phyloP scores from a whole-genome alignment of 2,113 vertebrate genomes.

The Amphilophus citrinellus region DNA sequence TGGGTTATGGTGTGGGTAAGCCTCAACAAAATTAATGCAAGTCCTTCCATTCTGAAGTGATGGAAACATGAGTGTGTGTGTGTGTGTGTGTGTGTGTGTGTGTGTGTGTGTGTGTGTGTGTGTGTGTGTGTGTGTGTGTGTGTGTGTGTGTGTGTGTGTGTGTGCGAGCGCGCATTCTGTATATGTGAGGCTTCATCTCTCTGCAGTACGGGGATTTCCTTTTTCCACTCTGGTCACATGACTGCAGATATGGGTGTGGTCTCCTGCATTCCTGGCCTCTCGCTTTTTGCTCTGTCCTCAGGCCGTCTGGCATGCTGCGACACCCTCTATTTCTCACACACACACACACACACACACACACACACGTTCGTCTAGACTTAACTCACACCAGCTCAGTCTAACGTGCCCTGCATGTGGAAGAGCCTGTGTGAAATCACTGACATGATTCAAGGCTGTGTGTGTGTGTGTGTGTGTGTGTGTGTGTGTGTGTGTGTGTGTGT shows the following conservation, averaged over 20 bases:
- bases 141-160: background rate
- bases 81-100: background rate
- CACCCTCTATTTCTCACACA: background rate
- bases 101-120: background rate
- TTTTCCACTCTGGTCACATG: conserved; percentile 74
- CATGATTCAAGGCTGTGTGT: conserved; percentile 22
- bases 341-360: conserved; percentile 22
- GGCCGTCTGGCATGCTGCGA: conserved; percentile 33
- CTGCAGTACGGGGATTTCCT: conserved; percentile 78
- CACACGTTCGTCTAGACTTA: conserved; percentile 16
- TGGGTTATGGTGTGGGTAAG: background rate
- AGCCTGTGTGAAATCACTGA: conserved; percentile 22
- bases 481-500: conserved; percentile 5
- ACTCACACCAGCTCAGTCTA: background rate
- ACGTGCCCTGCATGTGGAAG: conserved; percentile 57
- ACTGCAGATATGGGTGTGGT: conserved; percentile 82
- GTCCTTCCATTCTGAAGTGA: background rate
- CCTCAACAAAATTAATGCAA: background rate
- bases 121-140: background rate
- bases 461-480: conserved; percentile 17
- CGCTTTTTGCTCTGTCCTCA: background rate
- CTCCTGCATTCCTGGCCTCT: conserved; percentile 73
- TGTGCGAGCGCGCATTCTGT: background rate
- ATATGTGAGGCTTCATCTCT: conserved; percentile 18
- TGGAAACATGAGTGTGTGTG: background rate